Base-by-base conservation (phyloP, 2,797 vertebrate genomes). In the Kryptopterus vitreolus region DNA sequence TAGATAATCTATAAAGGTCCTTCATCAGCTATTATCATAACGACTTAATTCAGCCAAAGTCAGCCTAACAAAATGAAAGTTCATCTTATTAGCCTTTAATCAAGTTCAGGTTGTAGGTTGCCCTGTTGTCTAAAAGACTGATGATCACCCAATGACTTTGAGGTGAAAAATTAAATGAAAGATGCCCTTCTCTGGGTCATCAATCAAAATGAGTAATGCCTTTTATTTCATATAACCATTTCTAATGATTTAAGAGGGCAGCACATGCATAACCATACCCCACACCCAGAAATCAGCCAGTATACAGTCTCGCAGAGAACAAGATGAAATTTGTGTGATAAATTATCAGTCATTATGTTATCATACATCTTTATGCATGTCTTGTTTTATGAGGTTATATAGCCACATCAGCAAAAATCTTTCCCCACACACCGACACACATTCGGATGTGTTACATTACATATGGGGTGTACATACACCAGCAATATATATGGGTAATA, bases 191-290 rank as follows among this genome's bases (percentile, higher is more conserved):
- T 88, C 76, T 82, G 84, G 69, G 18, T 79, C 87, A 89, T 91
- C 88, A 83, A 31, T 89, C 89, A 88, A 77, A 26, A 46, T 90
- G 88, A 91, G 87, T 66, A 83, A 87, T 84, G 83, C 84, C 62
- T 70, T 83, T 59, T 79, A 86, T 29, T 65, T 88, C 82, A 57
- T 86, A 89, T 90, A 90, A 87, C 85, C 81, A 85, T 89, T 87
- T 88, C 75, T 90, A 89, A 92, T 90, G 85, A 88, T 85, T 74
- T 74, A 84, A 86, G 48, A 18, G 48, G 78, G 85, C 77, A 80
- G 46, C 50, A 58, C 29, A 73, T 73, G 81, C 57, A 12, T 73
- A 76, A 24, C 48, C 74, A 81, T 33, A 16, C 62, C 46, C n/a
- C 70, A 80, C 75, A 74, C 73, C 38, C 65, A 26, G n/a, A 59